Percentiles rank a stretch among this genome's conserved stretches.
These are phyloP conservation scores for Eriosoma lanigerum DNA, from an alignment of 1,140 invertebrate species.

Conservation along the genomic window DNA sequence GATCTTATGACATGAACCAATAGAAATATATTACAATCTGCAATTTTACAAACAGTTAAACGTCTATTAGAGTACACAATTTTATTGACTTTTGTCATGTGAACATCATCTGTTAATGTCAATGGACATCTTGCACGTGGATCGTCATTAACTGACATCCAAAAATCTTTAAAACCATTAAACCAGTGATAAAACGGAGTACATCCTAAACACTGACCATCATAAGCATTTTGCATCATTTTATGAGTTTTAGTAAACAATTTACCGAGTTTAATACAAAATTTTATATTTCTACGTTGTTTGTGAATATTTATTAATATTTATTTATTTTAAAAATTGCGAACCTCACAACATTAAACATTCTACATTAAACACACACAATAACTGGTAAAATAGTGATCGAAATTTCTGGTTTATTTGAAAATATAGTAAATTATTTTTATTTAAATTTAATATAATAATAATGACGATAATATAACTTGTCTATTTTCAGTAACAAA, in stretches of 20 bases:
- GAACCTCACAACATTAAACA: no score
- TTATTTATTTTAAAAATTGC: not conserved
- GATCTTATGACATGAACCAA: not conserved
- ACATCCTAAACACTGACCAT: not conserved
- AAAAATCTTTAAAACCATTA: not conserved
- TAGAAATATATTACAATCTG: not conserved
- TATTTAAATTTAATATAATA: no score
- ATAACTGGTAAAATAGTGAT: no score
- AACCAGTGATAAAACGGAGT: not conserved
- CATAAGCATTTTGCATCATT: no score
- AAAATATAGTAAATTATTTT: no score
- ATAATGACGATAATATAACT: no score
- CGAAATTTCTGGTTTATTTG: no score
- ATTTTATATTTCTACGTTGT: no score
- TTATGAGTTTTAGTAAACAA: not conserved
- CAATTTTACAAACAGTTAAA: not conserved
- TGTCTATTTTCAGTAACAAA: no score
- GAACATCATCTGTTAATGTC: not conserved
- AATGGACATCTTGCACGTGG: not conserved
- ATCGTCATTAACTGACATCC: not conserved
- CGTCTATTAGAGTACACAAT: not conserved
- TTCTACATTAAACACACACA: no score
- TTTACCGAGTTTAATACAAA: not conserved
- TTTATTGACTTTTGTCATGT: conserved; percentile 2
- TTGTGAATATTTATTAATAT: no score